Evolutionary conservation across 2,797 vertebrate species (phyloP).

Genomic region (Aeoliscus strigatus): DNA sequence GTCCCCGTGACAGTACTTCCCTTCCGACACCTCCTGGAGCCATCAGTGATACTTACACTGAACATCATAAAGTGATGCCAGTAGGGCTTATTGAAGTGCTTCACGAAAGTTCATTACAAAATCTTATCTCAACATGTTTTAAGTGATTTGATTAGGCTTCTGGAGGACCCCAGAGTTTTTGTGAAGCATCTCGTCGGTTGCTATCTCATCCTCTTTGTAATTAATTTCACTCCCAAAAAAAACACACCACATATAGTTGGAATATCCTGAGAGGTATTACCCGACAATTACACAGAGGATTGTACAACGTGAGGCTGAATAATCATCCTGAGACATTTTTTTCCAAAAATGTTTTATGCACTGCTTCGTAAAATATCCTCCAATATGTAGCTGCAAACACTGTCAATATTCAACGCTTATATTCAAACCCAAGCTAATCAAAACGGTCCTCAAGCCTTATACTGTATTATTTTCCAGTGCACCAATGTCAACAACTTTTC

Average conservation of each 20-base stretch:
- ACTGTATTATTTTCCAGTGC: no score
- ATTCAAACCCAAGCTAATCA: no score
- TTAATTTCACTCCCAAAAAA: conserved; percentile 50
- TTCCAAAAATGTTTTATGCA: no score
- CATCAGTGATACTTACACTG: conserved; percentile 19
- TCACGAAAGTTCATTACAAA: conserved; percentile 56
- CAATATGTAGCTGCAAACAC: no score
- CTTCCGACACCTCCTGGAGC: conserved; percentile 16
- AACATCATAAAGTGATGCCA: conserved; percentile 28
- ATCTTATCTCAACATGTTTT: conserved; percentile 61
- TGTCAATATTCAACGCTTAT: no score
- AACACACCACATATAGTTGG: conserved; percentile 42
- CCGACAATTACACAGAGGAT: conserved; percentile 44
- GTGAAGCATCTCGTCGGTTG: conserved; percentile 44
- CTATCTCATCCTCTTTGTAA: conserved; percentile 59
- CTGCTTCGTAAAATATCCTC: no score
- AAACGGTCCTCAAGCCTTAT: no score
- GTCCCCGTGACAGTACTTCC: conserved; percentile 7
- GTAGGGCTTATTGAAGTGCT: conserved; percentile 42
- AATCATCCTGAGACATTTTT: no score
- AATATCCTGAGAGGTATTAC: conserved; percentile 52
- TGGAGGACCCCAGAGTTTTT: conserved; percentile 52
- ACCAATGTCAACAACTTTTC: conserved; percentile 31
- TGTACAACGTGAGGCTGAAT: conserved; percentile 25
- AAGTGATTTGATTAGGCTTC: conserved; percentile 58